Evolutionary conservation across 2,888 invertebrate species (phyloP), one percentile per base, ranked within the genome.

Genomic region (Drosophila paranaensis): DNA sequence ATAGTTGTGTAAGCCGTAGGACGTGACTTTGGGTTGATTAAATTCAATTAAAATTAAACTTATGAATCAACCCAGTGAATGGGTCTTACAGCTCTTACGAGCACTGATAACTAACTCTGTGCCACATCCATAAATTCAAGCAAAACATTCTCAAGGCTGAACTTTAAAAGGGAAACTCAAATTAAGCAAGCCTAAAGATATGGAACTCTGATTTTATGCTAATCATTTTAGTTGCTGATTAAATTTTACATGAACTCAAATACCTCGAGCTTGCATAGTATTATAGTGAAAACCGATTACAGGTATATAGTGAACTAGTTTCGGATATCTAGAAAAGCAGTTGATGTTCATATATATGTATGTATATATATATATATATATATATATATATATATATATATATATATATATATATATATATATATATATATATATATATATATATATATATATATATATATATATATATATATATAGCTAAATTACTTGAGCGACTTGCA

Each of bases 61-160:
- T 42, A n/a, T 50, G 33, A 50, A 67, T 50, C 27, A 67, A 67
- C 37, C 16, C 8, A 20, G 20, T 45, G 33, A 46, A 42, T 65
- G 10, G 0, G 30, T n/a, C 16, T 6, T 14, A 14, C 30, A 43
- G n/a, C 35, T 55, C 35, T 9, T 48, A 66, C 48, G 40, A 48
- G 16, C 27, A 30, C 37, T 37, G 62, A 64, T 43, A 62, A 64
- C 20, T 11, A 63, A 45, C 16, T 20, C 40, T 60, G 10, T 20
- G 9, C 58, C 33, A 43, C 20, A n/a, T 25, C 6, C 30, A 48
- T 30, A 48, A 40, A 3, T 13, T 25, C 5, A 9, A 16, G 16
- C 5, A 42, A 39, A 20, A 16, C 13, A 11, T 11, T 33, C 50
- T 35, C 13, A 50, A 30, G 30, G n/a, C 48, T 6, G 30, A n/a